A percentile compares a stretch with the other conserved stretches of the same genome.
phyloP scores from a whole-genome alignment of 2,797 vertebrate species.

The Oreonectes daqikongensis region DNA sequence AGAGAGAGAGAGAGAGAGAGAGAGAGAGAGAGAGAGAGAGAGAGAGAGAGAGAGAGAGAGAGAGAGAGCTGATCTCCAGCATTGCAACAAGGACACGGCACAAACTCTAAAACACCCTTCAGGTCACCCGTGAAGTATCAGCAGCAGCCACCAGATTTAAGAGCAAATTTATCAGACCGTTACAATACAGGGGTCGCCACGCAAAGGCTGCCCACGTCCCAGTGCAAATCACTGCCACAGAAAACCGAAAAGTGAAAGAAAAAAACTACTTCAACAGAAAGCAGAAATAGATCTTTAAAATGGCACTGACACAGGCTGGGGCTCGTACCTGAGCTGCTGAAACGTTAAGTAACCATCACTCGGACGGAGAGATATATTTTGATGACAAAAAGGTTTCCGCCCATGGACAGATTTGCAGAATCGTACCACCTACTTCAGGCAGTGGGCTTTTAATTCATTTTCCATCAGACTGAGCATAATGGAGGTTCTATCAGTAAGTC shows the following conservation, averaged over 20 bases:
- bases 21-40: background rate
- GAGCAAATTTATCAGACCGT: constrained; percentile 25
- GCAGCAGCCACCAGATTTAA: constrained; percentile 16
- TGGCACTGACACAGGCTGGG: constrained; percentile 32
- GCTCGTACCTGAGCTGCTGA: constrained; percentile 22
- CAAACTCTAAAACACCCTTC: constrained; percentile 25
- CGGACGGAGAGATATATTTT: constrained; percentile 47
- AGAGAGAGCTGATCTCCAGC: background rate
- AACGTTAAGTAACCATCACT: constrained; percentile 51
- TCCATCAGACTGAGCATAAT: constrained; percentile 58
- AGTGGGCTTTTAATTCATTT: constrained; percentile 59
- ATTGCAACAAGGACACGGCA: background rate
- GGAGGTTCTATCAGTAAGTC: constrained; percentile 49
- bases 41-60: background rate
- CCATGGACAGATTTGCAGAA: constrained; percentile 51
- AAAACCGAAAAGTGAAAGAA: background rate
- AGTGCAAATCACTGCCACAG: constrained; percentile 27
- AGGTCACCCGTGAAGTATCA: background rate
- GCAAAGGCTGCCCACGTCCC: constrained; percentile 1
- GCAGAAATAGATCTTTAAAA: constrained; percentile 41
- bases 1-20: too few relatives aligned
- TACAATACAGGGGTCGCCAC: constrained; percentile 10
- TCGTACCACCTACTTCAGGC: constrained; percentile 50
- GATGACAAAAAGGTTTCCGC: constrained; percentile 54
- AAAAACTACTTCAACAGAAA: background rate